These are phyloP conservation scores for Solenodon paradoxus DNA, from an alignment of 2,113 vertebrate species.

Conservation along the genomic window DNA sequence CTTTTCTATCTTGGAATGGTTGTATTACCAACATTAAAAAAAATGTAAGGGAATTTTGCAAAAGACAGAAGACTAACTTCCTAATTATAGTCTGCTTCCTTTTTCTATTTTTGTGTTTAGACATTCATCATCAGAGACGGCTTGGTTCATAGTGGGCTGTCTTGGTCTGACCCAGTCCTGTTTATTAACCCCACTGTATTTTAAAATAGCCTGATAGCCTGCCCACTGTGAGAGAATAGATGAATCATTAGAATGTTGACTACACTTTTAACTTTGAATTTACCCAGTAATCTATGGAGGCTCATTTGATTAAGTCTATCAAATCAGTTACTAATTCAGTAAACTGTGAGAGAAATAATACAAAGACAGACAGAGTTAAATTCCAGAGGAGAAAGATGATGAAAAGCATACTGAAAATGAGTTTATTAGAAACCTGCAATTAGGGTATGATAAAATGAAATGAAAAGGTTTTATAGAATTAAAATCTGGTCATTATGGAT, in stretches of 20 bases:
- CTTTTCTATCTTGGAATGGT: background rate
- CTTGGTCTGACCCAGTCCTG: constrained; percentile 9
- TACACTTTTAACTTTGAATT: background rate
- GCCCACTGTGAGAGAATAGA: constrained; percentile 15
- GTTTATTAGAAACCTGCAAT: background rate
- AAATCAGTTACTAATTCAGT: background rate
- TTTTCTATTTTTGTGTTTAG: constrained; percentile 10
- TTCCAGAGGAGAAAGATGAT: background rate
- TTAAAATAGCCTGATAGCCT: background rate
- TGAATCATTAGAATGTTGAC: constrained; percentile 33
- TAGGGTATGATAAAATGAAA: background rate
- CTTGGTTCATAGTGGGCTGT: background rate
- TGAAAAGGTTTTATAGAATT: background rate
- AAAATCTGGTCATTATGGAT: background rate
- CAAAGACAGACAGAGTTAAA: constrained; percentile 1
- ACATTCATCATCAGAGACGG: background rate
- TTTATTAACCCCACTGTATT: background rate
- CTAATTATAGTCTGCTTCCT: background rate
- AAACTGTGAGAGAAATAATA: constrained; percentile 16
- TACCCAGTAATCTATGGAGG: background rate
- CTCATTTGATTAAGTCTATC: background rate
- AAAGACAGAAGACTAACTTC: constrained; percentile 2
- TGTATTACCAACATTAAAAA: background rate
- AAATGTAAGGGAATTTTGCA: constrained; percentile 3
- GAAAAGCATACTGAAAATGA: background rate